Evolutionary conservation across 2,888 invertebrate species (phyloP), one percentile per base, ranked within the genome.

Genomic region (Pristionchus fissidentatus): DNA sequence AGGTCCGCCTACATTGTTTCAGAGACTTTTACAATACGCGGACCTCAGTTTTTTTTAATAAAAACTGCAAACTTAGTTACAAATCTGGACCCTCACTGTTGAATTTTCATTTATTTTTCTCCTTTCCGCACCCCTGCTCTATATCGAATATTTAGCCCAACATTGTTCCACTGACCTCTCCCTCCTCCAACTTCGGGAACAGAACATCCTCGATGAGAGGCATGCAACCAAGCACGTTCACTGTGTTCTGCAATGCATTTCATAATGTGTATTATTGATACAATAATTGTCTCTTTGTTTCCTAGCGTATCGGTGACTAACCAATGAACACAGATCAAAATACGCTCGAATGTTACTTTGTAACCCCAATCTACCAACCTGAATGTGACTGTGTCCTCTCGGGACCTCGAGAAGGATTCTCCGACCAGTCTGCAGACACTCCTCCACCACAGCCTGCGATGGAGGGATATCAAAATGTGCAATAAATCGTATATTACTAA

Each of bases 211-310:
- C 38, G 19, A 49, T 32, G 13, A 84, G 66, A 2, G 85, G 80
- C 26, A 89, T 55, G 19, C 85, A 60, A 13, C 86, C 85, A 52
- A 90, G 66, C 19, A 90, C 77, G 78, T 90, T 89, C 22, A 90
- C 85, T 13, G 87, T 86, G 79, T 90, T 85, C 77, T 90, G 88
- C 57, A 77, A 22, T 10, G 10, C 46, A 35, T 10, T 1, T 55
- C 7, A 32, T 35, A 35, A 73, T 55, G 55, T 7, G n/a, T 22
- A 32, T 35, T 35, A 15, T 7, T 8, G n/a, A n/a, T 13, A 26
- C 19, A 2, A n/a, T 35, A 8, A n/a, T n/a, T n/a, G n/a, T n/a
- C n/a, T n/a, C n/a, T n/a, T n/a, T n/a, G n/a, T n/a, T n/a, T n/a
- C n/a, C n/a, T n/a, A n/a, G n/a, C n/a, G n/a, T n/a, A n/a, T n/a